phyloP scores from a whole-genome alignment of 2,888 invertebrate genomes.

The Palloptera scutellata region DNA sequence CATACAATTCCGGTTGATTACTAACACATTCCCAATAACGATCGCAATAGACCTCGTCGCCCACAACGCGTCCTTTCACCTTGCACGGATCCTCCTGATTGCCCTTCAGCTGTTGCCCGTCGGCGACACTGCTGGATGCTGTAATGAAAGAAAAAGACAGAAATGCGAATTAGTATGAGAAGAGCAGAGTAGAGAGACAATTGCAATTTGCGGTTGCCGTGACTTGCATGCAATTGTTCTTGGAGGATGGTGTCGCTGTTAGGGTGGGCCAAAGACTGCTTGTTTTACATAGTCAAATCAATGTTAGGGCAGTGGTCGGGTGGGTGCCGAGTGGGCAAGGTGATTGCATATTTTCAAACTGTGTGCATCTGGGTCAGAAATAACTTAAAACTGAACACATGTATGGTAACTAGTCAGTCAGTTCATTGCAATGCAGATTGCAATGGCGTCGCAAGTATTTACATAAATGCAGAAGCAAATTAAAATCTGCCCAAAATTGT shows the following conservation, averaged over 20 bases:
- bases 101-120: constrained; percentile 50
- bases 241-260: not conserved
- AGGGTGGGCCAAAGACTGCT: no score
- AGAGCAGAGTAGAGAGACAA: constrained; percentile 2
- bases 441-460: no score
- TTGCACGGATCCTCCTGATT: constrained; percentile 81
- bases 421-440: no score
- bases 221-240: not conserved
- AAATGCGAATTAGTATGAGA: constrained; percentile 30
- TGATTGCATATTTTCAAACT: no score
- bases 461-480: no score
- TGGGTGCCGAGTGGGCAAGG: no score
- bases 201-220: constrained; percentile 1
- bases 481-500: no score
- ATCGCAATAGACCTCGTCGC: constrained; percentile 83
- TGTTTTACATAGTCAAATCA: no score
- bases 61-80: constrained; percentile 76
- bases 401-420: no score
- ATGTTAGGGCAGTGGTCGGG: no score
- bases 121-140: constrained; percentile 18
- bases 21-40: constrained; percentile 84
- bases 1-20: constrained; percentile 83
- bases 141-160: constrained; percentile 27
- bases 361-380: no score
- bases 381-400: no score